Conservation (phyloP, 2,888 invertebrate species). For the Schizaphis graminum region DNA sequence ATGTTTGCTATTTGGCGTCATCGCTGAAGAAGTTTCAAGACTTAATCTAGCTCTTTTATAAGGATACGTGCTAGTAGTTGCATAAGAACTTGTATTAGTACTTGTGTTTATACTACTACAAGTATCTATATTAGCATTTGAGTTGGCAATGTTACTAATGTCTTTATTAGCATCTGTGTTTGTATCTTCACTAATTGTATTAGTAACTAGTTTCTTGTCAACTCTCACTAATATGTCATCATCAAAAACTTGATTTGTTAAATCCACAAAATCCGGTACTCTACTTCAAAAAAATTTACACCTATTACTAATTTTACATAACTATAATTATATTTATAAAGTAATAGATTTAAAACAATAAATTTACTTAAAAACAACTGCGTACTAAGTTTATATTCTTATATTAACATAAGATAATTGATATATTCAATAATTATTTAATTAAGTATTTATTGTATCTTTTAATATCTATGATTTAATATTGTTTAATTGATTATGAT, state of each 20-base stretch:
- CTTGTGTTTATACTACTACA: background rate
- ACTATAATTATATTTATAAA: background rate
- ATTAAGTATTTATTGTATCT: background rate
- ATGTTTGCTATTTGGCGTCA: background rate
- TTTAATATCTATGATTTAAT: background rate
- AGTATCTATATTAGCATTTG: background rate
- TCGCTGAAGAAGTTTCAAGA: background rate
- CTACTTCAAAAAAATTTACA: background rate
- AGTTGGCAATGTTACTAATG: background rate
- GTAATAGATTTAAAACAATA: background rate
- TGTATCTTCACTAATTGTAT: background rate
- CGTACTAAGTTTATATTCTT: background rate
- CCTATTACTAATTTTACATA: background rate
- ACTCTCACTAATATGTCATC: background rate
- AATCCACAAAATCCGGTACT: background rate
- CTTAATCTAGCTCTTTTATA: background rate
- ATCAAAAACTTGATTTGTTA: background rate
- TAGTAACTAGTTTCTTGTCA: conserved; percentile 5
- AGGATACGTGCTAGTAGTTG: background rate
- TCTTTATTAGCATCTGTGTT: background rate
- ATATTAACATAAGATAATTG: background rate
- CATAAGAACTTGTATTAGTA: background rate
- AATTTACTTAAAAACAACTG: background rate
- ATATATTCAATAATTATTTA: background rate
- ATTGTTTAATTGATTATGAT: too few species aligned